Evolutionary conservation across 2,113 vertebrate species (phyloP).

Genomic region (Alces alces): DNA sequence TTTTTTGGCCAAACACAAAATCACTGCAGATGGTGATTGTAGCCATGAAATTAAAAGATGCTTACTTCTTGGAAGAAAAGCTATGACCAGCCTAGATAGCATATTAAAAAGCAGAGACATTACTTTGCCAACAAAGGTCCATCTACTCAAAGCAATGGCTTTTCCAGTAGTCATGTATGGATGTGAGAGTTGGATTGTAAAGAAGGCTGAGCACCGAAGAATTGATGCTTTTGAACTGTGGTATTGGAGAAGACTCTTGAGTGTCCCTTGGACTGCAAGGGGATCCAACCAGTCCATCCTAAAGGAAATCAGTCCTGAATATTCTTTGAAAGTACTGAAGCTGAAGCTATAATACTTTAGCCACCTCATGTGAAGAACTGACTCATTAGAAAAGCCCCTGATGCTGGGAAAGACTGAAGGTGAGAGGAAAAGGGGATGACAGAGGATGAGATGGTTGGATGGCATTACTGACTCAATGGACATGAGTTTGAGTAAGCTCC

Average conservation of each 20-base stretch:
- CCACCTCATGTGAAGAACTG: background rate
- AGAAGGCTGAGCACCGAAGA: background rate
- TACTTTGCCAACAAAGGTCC: background rate
- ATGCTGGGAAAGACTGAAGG: background rate
- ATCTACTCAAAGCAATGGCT: background rate
- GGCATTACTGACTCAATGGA: background rate
- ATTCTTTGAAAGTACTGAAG: background rate
- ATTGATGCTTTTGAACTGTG: background rate
- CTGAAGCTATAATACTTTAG: background rate
- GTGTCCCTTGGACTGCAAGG: background rate
- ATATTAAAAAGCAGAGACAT: background rate
- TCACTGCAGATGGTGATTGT: background rate
- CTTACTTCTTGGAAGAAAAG: background rate
- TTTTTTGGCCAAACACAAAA: background rate
- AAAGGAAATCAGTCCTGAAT: background rate
- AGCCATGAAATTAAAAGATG: background rate
- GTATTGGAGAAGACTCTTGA: background rate
- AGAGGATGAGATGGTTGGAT: background rate
- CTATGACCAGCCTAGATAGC: background rate
- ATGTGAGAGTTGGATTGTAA: background rate
- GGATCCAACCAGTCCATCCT: background rate
- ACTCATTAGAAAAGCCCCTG: background rate
- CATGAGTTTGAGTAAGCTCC: background rate
- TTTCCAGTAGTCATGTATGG: background rate
- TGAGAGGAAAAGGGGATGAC: accelerated